Evolutionary conservation across 1,140 invertebrate species (phyloP), one percentile per base, ranked within the genome.

Genomic region (Panagrolaimus sp.): DNA sequence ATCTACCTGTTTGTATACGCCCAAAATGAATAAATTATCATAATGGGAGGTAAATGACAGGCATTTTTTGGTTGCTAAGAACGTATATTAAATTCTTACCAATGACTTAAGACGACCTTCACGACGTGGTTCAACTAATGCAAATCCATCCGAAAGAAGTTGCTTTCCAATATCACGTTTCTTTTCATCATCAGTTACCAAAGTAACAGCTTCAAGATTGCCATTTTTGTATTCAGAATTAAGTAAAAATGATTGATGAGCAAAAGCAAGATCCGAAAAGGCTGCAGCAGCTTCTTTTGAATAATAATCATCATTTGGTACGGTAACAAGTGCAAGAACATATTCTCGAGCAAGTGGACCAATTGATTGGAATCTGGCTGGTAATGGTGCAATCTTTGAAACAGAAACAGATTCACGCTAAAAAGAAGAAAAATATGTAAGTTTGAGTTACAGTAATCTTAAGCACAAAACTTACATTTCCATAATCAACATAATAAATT

Each of bases 401-500:
- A 75, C 24, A 6, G 83, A 47, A 26, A 84, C 79, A 9, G 74
- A 71, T 73, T 88, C 87, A 71, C 83, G 81, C 86, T 87, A 76
- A 55, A 85, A 81, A 21, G n/a, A 67, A 43, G 14, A 44, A 46
- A 64, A 75, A 7, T 65, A 70, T 15, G 45, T 48, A 72, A 26
- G 21, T 43, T 47, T 12, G 26, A 6, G 14, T 73, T 6, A 21
- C 62, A 65, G 21, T 15, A 63, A 38, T 63, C 46, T 67, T 45
- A 48, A 87, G 86, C 2, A 38, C n/a, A 38, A 2, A 38, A 38
- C 32, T 38, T 4, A 38, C 32, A 81, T 99, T 98, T 73, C 96
- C 96, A 84, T 96, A 98, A 85, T 99, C 96, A 75, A 98, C 89
- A 84, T 94, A 99, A 38, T 91, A 86, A 5, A 96, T 89, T 58